Percentiles rank a stretch among this genome's conserved stretches.
Evolutionary conservation across 2,113 vertebrate genomes (phyloP).

Genomic region (Urocolius indicus): DNA sequence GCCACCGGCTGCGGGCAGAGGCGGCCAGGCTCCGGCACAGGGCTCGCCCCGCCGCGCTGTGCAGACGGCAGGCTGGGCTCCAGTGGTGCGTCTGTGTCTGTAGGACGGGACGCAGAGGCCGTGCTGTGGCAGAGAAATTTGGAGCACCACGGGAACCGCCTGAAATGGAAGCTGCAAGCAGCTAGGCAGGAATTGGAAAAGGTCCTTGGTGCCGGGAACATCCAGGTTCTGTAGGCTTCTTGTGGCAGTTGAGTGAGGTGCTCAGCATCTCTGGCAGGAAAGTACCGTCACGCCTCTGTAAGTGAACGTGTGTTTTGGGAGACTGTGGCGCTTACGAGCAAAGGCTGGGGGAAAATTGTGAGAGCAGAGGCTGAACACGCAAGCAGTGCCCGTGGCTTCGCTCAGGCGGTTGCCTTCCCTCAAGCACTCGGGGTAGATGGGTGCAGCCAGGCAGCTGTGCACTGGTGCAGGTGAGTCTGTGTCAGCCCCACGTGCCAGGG

Average conservation of each 20-base stretch:
- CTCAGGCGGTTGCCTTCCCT: fast-evolving
- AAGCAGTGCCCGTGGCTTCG: not conserved
- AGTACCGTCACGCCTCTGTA: not conserved
- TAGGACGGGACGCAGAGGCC: not conserved
- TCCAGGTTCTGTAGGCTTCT: not conserved
- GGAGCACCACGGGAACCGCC: not conserved
- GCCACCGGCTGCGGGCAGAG: not conserved
- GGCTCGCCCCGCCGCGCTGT: not conserved
- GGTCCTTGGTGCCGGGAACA: not conserved
- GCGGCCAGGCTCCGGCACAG: not conserved
- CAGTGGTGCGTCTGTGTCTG: fast-evolving
- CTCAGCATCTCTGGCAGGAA: not conserved
- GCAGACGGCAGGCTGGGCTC: not conserved
- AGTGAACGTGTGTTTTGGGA: fast-evolving
- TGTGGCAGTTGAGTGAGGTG: no score
- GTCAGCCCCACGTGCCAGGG: not conserved
- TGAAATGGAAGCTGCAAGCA: not conserved
- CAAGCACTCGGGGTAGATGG: not conserved
- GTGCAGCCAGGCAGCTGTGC: not conserved
- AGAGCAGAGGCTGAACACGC: not conserved
- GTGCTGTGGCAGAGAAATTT: not conserved
- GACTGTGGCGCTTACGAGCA: not conserved
- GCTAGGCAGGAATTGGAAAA: not conserved
- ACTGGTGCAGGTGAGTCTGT: not conserved
- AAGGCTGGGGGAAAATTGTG: not conserved